Conservation (phyloP, 1,140 invertebrate genomes). For the Reticulitermes speratus region DNA sequence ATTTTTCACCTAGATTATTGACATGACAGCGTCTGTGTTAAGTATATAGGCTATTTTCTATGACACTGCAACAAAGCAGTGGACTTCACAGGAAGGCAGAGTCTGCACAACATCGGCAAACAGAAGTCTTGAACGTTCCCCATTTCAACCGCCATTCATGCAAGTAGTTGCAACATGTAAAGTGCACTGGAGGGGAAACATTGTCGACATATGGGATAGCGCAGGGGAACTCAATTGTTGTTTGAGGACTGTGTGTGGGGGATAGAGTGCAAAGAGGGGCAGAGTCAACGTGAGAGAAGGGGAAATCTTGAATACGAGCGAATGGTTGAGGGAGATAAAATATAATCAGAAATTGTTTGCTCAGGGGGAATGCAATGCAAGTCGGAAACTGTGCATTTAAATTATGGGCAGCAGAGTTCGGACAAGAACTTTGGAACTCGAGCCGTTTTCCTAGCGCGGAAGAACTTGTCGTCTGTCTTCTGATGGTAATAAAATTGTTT, state of each 20-base stretch:
- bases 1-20: too few relatives aligned
- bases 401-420: neutral
- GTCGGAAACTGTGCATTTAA: neutral
- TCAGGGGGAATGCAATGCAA: neutral
- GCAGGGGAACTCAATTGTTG: neutral
- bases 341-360: neutral
- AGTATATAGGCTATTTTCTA: too few relatives aligned
- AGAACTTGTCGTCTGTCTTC: too few relatives aligned
- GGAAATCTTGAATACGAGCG: neutral
- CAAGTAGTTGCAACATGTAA: conserved; percentile 7
- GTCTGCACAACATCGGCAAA: neutral
- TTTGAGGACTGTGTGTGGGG: neutral
- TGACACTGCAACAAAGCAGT: too few relatives aligned
- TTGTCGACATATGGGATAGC: neutral
- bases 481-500: too few relatives aligned
- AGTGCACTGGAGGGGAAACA: conserved; percentile 11
- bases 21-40: too few relatives aligned
- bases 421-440: too few relatives aligned
- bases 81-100: too few relatives aligned
- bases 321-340: neutral
- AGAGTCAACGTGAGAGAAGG: neutral
- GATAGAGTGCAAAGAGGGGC: neutral
- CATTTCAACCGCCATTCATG: neutral
- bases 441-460: too few relatives aligned
- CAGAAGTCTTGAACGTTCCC: neutral